A percentile compares a stretch with the other conserved stretches of the same genome.
These are phyloP conservation scores for Pegea sp. DNA, from an alignment of 23 tunicate species.

Conservation along the genomic window DNA sequence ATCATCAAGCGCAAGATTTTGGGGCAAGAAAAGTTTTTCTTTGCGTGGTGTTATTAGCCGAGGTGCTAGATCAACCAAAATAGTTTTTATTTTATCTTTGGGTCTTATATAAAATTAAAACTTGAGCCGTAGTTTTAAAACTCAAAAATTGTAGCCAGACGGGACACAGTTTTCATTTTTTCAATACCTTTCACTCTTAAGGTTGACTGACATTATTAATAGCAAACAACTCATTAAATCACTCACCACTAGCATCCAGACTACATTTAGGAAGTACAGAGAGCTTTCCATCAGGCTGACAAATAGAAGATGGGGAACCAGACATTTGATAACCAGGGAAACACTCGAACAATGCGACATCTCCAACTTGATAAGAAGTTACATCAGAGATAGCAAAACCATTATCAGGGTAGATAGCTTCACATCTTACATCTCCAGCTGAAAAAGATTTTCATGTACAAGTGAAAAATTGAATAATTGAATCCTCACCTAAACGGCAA, in stretches of 20 bases:
- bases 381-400: not conserved
- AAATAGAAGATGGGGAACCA: not conserved
- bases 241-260: not conserved
- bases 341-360: not conserved
- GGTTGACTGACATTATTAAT: too few relatives aligned
- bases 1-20: too few relatives aligned
- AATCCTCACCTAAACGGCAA: not conserved
- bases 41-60: too few relatives aligned
- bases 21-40: too few relatives aligned
- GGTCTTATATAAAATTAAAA: too few relatives aligned
- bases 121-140: too few relatives aligned
- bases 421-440: not conserved
- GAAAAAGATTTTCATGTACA: not conserved
- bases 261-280: not conserved
- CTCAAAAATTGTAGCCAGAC: too few relatives aligned
- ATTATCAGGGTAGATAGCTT: not conserved
- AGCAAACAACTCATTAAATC: too few relatives aligned
- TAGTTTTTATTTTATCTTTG: too few relatives aligned
- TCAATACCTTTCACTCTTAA: too few relatives aligned
- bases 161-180: too few relatives aligned
- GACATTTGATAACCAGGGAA: not conserved
- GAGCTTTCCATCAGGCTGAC: not conserved
- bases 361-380: not conserved
- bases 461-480: not conserved
- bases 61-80: too few relatives aligned